These are phyloP conservation scores for Pogoniulus pusillus DNA, from an alignment of 2,797 vertebrate species.

Conservation along the genomic window DNA sequence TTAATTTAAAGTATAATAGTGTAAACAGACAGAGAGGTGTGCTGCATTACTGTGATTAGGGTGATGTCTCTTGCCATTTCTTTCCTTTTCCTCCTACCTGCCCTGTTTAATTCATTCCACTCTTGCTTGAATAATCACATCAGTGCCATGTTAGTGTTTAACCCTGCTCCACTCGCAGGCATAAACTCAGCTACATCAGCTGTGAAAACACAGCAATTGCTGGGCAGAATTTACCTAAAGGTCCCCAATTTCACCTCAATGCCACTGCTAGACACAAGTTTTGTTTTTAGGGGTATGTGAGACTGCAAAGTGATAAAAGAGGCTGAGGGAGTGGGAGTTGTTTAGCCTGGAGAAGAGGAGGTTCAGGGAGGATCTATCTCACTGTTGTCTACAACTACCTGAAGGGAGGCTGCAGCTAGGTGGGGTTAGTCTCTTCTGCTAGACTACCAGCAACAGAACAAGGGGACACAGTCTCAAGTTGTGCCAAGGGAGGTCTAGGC, in stretches of 20 bases:
- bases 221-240: not conserved
- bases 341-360: too few relatives aligned
- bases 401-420: too few relatives aligned
- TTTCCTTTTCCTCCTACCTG: constrained; percentile 11
- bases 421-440: too few relatives aligned
- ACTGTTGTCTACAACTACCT: too few relatives aligned
- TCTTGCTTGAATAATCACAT: constrained; percentile 1
- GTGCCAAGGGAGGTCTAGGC: too few relatives aligned
- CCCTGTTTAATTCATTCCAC: not conserved
- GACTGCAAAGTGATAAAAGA: not conserved
- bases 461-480: too few relatives aligned
- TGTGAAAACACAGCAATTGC: not conserved
- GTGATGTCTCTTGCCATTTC: not conserved
- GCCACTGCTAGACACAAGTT: not conserved
- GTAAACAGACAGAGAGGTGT: constrained; percentile 38
- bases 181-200: not conserved
- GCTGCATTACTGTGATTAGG: constrained; percentile 38
- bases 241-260: not conserved
- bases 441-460: too few relatives aligned
- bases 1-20: constrained; percentile 51
- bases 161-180: not conserved
- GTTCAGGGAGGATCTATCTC: too few relatives aligned
- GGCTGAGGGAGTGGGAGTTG: too few relatives aligned
- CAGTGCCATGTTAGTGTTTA: not conserved
- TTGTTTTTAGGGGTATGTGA: not conserved